Evolutionary conservation across 2,797 vertebrate genomes (phyloP).

Genomic region (Rhinophrynus dorsalis): DNA sequence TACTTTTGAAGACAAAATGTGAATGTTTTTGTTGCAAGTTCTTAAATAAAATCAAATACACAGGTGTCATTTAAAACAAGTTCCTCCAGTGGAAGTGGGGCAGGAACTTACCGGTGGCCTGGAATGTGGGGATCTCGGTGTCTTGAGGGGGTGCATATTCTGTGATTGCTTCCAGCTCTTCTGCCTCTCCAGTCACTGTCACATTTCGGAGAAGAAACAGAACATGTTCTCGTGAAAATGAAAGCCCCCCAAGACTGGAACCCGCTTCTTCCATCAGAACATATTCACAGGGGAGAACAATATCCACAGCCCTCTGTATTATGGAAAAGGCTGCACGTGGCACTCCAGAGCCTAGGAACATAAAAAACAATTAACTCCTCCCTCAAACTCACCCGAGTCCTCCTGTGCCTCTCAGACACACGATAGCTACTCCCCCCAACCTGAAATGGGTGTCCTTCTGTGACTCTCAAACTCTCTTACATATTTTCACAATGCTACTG

Average conservation of each 20-base stretch:
- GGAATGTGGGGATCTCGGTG: not conserved
- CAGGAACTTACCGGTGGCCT: not conserved
- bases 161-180: conserved; percentile 7
- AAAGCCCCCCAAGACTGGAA: not conserved
- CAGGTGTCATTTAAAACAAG: too few relatives aligned
- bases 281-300: not conserved
- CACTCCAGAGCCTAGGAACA: not conserved
- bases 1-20: too few relatives aligned
- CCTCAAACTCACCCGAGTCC: too few relatives aligned
- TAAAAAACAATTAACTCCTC: not conserved
- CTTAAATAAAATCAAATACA: too few relatives aligned
- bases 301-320: not conserved
- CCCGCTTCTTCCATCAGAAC: not conserved
- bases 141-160: conserved; percentile 9
- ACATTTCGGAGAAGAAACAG: conserved; percentile 16
- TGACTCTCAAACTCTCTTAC: too few relatives aligned
- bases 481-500: too few relatives aligned
- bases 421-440: too few relatives aligned
- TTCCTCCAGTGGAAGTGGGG: not conserved
- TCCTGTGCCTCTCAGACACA: too few relatives aligned
- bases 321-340: not conserved
- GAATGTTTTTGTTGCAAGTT: too few relatives aligned
- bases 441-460: too few relatives aligned
- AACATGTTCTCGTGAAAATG: not conserved
- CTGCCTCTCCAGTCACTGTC: not conserved